These are phyloP conservation scores for Rhorus exstirpatorius DNA, from an alignment of 2,888 invertebrate genomes.

Conservation along the genomic window DNA sequence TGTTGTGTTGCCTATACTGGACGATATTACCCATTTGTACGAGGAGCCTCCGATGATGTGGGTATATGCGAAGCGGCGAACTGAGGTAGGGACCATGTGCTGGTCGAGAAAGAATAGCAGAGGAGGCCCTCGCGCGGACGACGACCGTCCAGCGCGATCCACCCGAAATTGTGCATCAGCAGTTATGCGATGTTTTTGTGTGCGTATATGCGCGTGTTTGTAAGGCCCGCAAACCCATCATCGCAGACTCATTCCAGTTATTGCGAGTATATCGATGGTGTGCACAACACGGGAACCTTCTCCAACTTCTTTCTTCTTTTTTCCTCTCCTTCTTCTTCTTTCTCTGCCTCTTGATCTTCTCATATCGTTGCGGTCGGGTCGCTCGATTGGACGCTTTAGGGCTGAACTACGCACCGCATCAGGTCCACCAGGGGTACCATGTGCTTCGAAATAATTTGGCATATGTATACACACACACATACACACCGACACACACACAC, in stretches of 20 bases:
- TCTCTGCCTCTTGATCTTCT: not conserved
- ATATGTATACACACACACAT: not conserved
- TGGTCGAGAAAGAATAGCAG: slow-evolving; percentile 65
- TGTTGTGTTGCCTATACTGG: not conserved
- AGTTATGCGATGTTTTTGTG: slow-evolving; percentile 50
- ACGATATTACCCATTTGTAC: not conserved
- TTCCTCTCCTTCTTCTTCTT: slow-evolving; percentile 33
- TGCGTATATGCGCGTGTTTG: slow-evolving; percentile 47
- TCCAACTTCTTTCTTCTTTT: slow-evolving; percentile 18
- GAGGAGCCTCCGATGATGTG: not conserved
- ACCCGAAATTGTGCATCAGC: slow-evolving; percentile 51
- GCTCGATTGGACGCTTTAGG: slow-evolving; percentile 48
- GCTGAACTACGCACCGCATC: slow-evolving; percentile 10
- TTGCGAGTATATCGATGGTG: slow-evolving; percentile 66
- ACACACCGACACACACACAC: not conserved
- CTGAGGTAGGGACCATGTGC: slow-evolving; percentile 80
- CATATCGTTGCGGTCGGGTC: slow-evolving; percentile 49
- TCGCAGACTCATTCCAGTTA: slow-evolving; percentile 67
- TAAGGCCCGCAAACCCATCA: slow-evolving; percentile 67
- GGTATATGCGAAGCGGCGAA: not conserved
- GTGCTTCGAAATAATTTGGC: slow-evolving; percentile 36
- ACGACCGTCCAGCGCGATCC: slow-evolving; percentile 43
- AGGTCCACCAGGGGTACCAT: slow-evolving; percentile 14
- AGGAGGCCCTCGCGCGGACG: slow-evolving; percentile 8
- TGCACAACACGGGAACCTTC: not conserved